Evolutionary conservation across 1,140 invertebrate species (phyloP), one percentile per base, ranked within the genome.

Genomic region (Acromyrmex echinatior): DNA sequence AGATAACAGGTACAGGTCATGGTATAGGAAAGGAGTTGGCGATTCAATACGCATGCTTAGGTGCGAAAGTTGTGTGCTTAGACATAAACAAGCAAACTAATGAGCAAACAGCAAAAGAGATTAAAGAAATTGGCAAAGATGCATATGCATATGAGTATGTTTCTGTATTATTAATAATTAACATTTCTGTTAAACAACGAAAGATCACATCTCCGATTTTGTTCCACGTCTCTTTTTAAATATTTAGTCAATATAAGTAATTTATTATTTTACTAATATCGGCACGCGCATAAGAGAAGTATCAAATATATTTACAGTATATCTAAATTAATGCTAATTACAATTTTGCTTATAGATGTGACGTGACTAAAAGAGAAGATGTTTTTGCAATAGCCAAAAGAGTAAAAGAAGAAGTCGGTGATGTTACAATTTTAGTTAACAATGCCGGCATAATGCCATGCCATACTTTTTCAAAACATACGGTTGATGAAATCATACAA

Each of bases 361-460:
- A 98, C 94, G 97, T 98, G 2, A 96, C 96, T 2, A 96, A 96
- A 45, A 95, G 96, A 1, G 96, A 97, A 31, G 95, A 96, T 9
- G 96, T 98, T 0, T 87, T 96, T 2, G 93, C 95, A 45, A 60
- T 97, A 63, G 96, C 96, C 0, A 93, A 96, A 25, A 96, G 95
- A 89, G 95, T 97, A 1, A 96, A 96, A 63, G 93, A 95, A 7
- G 97, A 97, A 90, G 97, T 97, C 0, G 97, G 97, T 1, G 96
- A 97, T 56, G 96, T 98, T 0, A 96, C 96, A 12, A 97, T 98
- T 86, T 94, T 98, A 78, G 95, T 98, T 0, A 98, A 98, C 94
- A 99, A 99, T 95, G 98, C 98, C 1, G 98, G 98, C 10, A 98
- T 99, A 71, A 98, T 98, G 97, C 97, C 98, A 0, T 97, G 97